Base-by-base conservation (phyloP, 2,888 invertebrate species). In the Lamellibrachia columna region DNA sequence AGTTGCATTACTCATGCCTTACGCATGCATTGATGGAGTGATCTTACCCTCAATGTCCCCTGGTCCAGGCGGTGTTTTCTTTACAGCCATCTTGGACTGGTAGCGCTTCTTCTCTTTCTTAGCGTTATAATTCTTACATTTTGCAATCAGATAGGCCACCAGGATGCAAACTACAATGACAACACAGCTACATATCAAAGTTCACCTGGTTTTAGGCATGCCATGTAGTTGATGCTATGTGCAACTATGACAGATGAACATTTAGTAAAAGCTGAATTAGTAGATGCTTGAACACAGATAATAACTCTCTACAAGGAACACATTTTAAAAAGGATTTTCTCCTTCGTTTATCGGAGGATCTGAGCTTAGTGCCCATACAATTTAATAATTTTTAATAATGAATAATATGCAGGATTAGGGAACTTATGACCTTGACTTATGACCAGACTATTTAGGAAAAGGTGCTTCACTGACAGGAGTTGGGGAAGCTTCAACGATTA, bases 81-180 rank as follows among this genome's bases (percentile, higher is more conserved):
- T 75, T 15, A 75, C 75, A 75, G 75, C 75, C 75, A 75, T 75
- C 75, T 75, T 75, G 75, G 75, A 75, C 75, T 75, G 75, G 75
- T 75, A 75, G 75, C 22, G 75, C n/a, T 75, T 75, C 6, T 15
- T 75, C 75, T 92, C 91, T 11, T 94, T 94, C 92, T 94, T 75
- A n/a, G n/a, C 22, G 3, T 75, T 75, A n/a, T 75, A 75, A 4
- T 75, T 75, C 22, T 90, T 28, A n/a, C 53, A 90, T 53, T 92
- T 93, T 53, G 92, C 93, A 7, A 92, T 92, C 40, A 91, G 55
- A 28, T 52, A 92, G 40, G 92, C 93, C 7, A 92, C 92, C 90
- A 93, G 55, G 58, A 93, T 91, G 52, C 93, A 93, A 28, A 93
- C 92, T 93, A 28, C 91, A 91, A 91, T 11, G 91, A 53, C 22